Conservation (phyloP, 2,113 vertebrate species). For the Chauna torquata region DNA sequence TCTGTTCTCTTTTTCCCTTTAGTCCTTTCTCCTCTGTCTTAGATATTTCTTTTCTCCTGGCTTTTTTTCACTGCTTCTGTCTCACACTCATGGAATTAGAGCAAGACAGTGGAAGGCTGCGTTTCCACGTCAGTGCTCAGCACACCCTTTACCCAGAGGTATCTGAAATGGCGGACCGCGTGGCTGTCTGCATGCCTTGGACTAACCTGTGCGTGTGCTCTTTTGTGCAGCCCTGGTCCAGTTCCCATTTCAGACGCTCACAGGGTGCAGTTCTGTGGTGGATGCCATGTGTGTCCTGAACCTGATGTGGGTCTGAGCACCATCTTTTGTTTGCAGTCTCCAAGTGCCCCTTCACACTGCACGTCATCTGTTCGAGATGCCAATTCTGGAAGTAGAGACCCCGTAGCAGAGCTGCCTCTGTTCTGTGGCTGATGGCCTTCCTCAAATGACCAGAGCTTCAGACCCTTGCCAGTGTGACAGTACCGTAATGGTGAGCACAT, state of each 20-base stretch:
- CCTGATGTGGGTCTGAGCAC: not conserved
- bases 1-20: not conserved
- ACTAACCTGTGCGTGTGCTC: not conserved
- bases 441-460: not conserved
- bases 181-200: not conserved
- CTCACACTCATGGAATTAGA: not conserved
- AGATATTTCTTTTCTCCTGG: not conserved
- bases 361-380: not conserved
- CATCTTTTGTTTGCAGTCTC: not conserved
- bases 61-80: not conserved
- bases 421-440: not conserved
- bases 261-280: not conserved
- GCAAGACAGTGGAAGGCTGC: not conserved
- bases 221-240: not conserved
- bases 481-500: too few relatives aligned
- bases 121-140: not conserved
- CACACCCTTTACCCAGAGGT: not conserved
- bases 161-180: not conserved
- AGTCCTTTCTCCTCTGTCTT: not conserved
- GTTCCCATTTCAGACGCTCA: fast-evolving
- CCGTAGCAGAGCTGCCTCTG: not conserved
- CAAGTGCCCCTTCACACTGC: not conserved
- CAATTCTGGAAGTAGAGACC: not conserved
- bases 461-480: too few relatives aligned
- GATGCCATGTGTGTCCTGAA: not conserved